A percentile compares a stretch with the other conserved stretches of the same genome.
Conservation (phyloP, 2,797 vertebrate genomes). For the Enteromius afrohamiltoni region DNA sequence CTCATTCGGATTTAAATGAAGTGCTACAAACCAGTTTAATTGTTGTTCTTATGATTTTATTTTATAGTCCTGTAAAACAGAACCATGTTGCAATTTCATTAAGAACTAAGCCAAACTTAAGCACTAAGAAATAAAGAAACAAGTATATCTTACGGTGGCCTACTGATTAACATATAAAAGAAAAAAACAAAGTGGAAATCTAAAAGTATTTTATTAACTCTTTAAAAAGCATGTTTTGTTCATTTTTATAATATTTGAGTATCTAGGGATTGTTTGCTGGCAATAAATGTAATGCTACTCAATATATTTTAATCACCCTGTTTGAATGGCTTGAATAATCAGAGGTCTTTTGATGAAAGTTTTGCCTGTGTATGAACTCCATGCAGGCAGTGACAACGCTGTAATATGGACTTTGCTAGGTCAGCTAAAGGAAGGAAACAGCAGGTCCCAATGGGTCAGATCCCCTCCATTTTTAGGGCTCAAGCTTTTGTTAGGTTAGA, state of each 20-base stretch:
- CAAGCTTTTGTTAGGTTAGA: constrained; percentile 90
- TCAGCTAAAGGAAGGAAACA: constrained; percentile 95
- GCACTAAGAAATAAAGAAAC: background rate
- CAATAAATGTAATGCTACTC: background rate
- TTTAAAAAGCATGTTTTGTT: background rate
- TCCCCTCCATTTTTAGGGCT: constrained; percentile 86
- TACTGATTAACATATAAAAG: background rate
- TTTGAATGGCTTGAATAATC: background rate
- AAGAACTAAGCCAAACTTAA: too few relatives aligned
- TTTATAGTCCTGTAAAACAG: background rate
- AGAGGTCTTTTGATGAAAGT: constrained; percentile 49
- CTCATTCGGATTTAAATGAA: background rate
- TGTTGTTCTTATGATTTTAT: background rate
- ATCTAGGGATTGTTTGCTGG: background rate
- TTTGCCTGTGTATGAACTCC: constrained; percentile 54
- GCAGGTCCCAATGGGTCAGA: constrained; percentile 80
- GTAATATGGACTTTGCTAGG: constrained; percentile 77
- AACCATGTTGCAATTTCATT: background rate
- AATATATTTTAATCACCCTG: too few relatives aligned
- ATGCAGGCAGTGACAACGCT: constrained; percentile 63
- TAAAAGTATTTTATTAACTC: background rate
- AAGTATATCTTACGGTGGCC: background rate
- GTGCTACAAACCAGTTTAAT: background rate
- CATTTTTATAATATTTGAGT: background rate
- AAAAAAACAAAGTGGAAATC: too few relatives aligned